Evolutionary conservation across 2,113 vertebrate species (phyloP), one percentile per base, ranked within the genome.

Genomic region (Cyprinodon brontotheroides): DNA sequence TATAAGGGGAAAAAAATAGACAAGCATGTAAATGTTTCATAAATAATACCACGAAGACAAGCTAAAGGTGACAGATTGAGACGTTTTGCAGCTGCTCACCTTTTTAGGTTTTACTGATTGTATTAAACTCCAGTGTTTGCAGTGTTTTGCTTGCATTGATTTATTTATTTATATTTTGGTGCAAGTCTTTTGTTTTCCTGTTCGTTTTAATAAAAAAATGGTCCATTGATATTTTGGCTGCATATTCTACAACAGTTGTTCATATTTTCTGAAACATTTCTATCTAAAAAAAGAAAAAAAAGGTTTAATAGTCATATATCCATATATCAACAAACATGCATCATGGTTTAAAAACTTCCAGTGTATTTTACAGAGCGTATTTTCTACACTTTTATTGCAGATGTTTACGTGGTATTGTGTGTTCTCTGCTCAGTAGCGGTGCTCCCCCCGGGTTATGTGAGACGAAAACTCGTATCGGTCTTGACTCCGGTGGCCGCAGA

Each of bases 391-490:
- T 65, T 79, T 68, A 65, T 73, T 73, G 50, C 61, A 72, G 71
- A 45, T 78, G 72, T 9, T 78, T 83, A 22, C 68, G 47, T 73
- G 29, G 13, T 29, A 15, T 79, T 65, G 41, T 57, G 50, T 57
- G 17, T n/a, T 57, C n/a, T 57, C 20, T 57, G 50, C 36, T 94
- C 87, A 95, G 90, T 94, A 97, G 86, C 96, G 97, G 70, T 99
- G 98, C 90, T 99, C 98, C n/a, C 98, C 98, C 64, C 98, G 94
- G 1, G 97, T 98, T 85, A 99, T 99, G 92, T 99, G 98, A 14
- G 98, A 99, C 17, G 97, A 98, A 93, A 99, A 99, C 92, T 99
- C 98, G 22, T 99, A 99, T 65, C 97, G 95, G 94, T 99, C 98
- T 92, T 97, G 97, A 88, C 98, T 99, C 65, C 95, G 97, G 89